Conservation (phyloP, 2,113 vertebrate species). For the Gnathonemus longibarbis region DNA sequence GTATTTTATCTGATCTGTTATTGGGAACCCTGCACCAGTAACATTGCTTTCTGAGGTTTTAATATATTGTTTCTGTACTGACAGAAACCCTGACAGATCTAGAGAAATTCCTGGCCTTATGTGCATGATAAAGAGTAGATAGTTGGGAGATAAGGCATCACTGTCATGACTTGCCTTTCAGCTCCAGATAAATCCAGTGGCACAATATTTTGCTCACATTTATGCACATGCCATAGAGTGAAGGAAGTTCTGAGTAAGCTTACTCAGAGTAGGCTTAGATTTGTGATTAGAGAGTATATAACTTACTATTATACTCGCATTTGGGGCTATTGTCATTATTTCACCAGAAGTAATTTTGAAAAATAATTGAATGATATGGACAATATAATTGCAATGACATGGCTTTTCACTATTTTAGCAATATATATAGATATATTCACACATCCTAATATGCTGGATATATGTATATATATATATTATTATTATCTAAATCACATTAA, state of each 20-base stretch:
- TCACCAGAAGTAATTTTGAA: neutral
- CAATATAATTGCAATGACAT: neutral
- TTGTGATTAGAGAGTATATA: neutral
- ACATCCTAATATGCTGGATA: too few species aligned
- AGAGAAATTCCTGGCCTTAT: constrained; percentile 44
- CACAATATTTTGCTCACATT: constrained; percentile 34
- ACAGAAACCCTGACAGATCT: constrained; percentile 39
- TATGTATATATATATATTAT: too few species aligned
- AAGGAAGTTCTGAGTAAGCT: constrained; percentile 6
- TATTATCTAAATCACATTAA: too few species aligned
- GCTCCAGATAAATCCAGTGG: constrained; percentile 35
- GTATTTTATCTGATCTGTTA: constrained; percentile 8
- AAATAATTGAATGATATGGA: neutral
- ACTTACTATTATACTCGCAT: neutral
- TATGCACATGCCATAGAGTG: neutral
- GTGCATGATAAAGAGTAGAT: constrained; percentile 38
- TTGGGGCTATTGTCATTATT: neutral
- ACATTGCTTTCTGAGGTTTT: neutral
- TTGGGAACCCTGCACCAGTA: neutral
- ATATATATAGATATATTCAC: too few species aligned
- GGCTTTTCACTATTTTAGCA: neutral
- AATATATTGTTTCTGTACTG: constrained; percentile 1
- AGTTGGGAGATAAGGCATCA: constrained; percentile 45
- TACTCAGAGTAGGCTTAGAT: neutral
- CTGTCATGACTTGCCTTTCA: constrained; percentile 46